phyloP scores from a whole-genome alignment of 2,797 vertebrate genomes.

The Prionace glauca region DNA sequence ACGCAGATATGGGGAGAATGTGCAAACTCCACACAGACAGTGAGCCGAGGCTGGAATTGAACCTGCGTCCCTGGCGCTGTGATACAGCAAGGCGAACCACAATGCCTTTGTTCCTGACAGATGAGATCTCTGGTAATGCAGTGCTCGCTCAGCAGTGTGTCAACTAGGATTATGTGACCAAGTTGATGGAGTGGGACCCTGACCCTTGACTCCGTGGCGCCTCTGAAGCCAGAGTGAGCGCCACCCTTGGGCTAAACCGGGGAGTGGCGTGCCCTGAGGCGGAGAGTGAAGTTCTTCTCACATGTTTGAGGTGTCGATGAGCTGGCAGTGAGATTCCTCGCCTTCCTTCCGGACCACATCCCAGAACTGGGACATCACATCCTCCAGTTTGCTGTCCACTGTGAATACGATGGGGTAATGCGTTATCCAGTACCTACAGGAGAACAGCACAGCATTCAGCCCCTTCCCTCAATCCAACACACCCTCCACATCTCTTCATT shows the following conservation, averaged over 20 bases:
- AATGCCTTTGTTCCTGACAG: no score
- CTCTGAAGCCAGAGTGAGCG: background rate
- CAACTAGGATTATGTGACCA: background rate
- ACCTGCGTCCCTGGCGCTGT: no score
- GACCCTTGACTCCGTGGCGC: background rate
- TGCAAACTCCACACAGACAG: no score
- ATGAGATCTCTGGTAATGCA: background rate
- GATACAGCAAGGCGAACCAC: no score
- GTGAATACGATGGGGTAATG: slow-evolving; percentile 71
- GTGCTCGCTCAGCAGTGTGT: background rate
- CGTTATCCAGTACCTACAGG: slow-evolving; percentile 71
- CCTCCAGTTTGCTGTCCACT: slow-evolving; percentile 66
- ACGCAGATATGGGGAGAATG: no score
- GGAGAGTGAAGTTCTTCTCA: slow-evolving; percentile 50
- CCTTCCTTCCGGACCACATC: slow-evolving; percentile 63
- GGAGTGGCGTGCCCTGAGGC: background rate
- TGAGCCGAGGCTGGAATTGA: no score
- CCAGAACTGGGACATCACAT: slow-evolving; percentile 74
- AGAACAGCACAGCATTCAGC: background rate
- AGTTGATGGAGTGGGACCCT: background rate
- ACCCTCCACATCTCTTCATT: no score
- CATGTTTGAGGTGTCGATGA: slow-evolving; percentile 64
- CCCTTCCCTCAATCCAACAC: background rate
- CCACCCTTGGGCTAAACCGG: no score
- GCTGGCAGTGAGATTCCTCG: slow-evolving; percentile 56